Percentiles rank a stretch among this genome's conserved stretches.
These are phyloP conservation scores for Terebella lapidaria DNA, from an alignment of 2,888 invertebrate species.

Conservation along the genomic window DNA sequence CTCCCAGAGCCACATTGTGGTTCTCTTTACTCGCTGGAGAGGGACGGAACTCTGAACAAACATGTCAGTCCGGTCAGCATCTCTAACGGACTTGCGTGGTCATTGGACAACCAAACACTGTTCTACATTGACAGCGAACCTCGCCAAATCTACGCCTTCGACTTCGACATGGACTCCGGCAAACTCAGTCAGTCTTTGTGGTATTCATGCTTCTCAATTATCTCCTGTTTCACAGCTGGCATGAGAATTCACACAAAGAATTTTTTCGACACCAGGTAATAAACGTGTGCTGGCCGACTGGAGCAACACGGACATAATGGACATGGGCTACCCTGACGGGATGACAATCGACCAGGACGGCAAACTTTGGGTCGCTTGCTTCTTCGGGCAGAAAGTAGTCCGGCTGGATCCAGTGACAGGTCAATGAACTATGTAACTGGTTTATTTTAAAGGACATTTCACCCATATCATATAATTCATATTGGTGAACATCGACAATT, in stretches of 20 bases:
- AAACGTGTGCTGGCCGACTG: conserved; percentile 30
- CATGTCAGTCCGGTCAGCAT: conserved; percentile 46
- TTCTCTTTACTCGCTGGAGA: conserved; percentile 34
- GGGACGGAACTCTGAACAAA: conserved; percentile 27
- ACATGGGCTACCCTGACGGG: conserved; percentile 53
- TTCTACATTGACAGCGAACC: conserved; percentile 75
- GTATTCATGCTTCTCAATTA: too few species aligned
- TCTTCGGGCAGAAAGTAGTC: conserved; percentile 65
- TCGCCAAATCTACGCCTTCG: conserved; percentile 65
- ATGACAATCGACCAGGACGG: conserved; percentile 75
- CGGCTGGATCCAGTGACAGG: conserved; percentile 49
- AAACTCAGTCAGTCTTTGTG: conserved; percentile 63
- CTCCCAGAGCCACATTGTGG: too few species aligned
- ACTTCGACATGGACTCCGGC: conserved; percentile 64
- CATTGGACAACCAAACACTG: conserved; percentile 64
- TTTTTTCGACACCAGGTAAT: conserved; percentile 28
- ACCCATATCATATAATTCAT: too few species aligned
- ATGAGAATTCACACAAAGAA: too few species aligned
- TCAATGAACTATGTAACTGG: too few species aligned
- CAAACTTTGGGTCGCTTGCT: conserved; percentile 74
- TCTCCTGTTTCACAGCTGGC: too few species aligned
- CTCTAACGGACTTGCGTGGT: conserved; percentile 80
- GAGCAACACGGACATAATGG: conserved; percentile 5
- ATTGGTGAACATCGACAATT: too few species aligned
- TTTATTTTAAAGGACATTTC: too few species aligned